phyloP scores from a whole-genome alignment of 2,888 invertebrate species.

The Holacanthella duospinosa region DNA sequence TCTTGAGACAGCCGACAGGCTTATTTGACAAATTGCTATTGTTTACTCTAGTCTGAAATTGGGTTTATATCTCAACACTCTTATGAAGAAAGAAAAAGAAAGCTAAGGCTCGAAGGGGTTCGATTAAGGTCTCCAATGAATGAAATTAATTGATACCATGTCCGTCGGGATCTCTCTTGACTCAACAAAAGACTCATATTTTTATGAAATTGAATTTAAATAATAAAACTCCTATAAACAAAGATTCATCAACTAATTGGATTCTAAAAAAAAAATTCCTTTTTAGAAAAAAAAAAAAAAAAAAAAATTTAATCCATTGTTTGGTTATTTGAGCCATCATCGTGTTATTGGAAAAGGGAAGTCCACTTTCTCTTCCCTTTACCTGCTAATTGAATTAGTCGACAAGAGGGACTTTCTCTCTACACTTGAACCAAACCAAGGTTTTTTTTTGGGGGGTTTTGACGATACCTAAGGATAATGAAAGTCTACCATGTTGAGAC shows the following conservation, averaged over 20 bases:
- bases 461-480: too few species aligned
- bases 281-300: not conserved
- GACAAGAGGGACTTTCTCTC: not conserved
- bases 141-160: not conserved
- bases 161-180: not conserved
- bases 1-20: not conserved
- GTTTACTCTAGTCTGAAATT: not conserved
- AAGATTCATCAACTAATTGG: not conserved
- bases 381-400: constrained; percentile 1
- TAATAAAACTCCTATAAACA: not conserved
- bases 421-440: not conserved
- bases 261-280: not conserved
- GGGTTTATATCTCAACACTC: not conserved
- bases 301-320: too few species aligned
- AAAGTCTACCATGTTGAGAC: not conserved
- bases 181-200: not conserved
- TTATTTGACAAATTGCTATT: constrained; percentile 1
- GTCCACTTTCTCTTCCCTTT: not conserved
- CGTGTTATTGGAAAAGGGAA: too few species aligned
- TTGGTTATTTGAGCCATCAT: too few species aligned
- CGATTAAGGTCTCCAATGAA: not conserved
- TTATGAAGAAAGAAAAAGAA: not conserved
- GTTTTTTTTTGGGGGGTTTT: not conserved
- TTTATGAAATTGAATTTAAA: not conserved
- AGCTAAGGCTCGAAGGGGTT: not conserved